Evolutionary conservation across 2,113 vertebrate genomes (phyloP).

Genomic region (Prochilodus magdalenae): DNA sequence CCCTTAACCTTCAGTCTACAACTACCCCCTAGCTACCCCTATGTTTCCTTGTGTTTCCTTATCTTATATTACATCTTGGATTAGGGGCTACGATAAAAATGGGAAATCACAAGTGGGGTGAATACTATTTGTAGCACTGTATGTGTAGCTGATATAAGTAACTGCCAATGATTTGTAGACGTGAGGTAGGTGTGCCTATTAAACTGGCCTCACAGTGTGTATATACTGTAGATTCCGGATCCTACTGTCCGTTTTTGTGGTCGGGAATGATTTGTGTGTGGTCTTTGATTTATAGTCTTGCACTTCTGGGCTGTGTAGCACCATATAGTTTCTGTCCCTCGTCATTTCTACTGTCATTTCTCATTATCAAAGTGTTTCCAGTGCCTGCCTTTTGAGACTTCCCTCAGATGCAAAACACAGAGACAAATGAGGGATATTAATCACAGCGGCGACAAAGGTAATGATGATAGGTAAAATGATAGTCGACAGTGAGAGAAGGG

Average conservation of each 20-base stretch:
- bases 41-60: no score
- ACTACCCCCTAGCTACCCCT: no score
- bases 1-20: no score
- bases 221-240: no score
- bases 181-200: no score
- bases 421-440: conserved; percentile 75
- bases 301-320: not conserved
- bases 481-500: conserved; percentile 64
- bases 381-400: conserved; percentile 30
- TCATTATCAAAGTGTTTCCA: conserved; percentile 30
- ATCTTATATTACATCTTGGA: no score
- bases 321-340: not conserved
- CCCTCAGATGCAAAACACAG: conserved; percentile 53
- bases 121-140: no score
- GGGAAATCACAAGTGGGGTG: no score
- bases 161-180: no score
- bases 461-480: conserved; percentile 64
- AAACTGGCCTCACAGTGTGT: no score
- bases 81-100: no score
- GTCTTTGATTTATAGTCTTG: conserved; percentile 19
- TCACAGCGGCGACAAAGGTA: conserved; percentile 61
- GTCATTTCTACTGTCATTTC: conserved; percentile 10
- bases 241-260: not conserved
- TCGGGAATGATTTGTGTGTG: not conserved
- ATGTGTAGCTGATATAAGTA: no score